Base-by-base conservation (phyloP, 1,140 invertebrate genomes). In the Copidosoma floridanum region DNA sequence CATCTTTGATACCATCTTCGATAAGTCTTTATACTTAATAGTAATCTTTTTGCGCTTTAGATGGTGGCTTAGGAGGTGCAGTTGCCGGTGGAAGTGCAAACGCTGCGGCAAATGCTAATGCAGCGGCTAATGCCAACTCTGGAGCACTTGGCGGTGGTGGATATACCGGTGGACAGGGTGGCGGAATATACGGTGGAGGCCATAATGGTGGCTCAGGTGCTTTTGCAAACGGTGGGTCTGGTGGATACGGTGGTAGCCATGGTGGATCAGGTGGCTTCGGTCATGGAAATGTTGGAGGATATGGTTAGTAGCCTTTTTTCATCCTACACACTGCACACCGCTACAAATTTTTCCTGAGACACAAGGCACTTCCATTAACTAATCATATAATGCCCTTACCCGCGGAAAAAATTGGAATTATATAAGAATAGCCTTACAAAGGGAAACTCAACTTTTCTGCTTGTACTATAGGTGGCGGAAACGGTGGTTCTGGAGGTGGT, bases 401-500 rank as follows among this genome's bases (percentile, higher is more conserved):
- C n/a, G n/a, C n/a, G n/a, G n/a, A n/a, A n/a, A n/a, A n/a, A n/a
- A n/a, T n/a, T n/a, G n/a, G n/a, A n/a, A n/a, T n/a, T n/a, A n/a
- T n/a, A n/a, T n/a, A n/a, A n/a, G n/a, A n/a, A n/a, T n/a, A n/a
- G n/a, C n/a, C n/a, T n/a, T n/a, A n/a, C n/a, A n/a, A n/a, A n/a
- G n/a, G n/a, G n/a, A n/a, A n/a, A n/a, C n/a, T n/a, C n/a, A n/a
- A n/a, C n/a, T n/a, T n/a, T n/a, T n/a, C n/a, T n/a, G n/a, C n/a
- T n/a, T n/a, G n/a, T n/a, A n/a, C n/a, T n/a, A n/a, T n/a, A 16
- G n/a, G 6, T 54, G 58, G 48, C 7, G 43, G 44, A 11, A 7
- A 6, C 23, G 37, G 60, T n/a, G 60, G 63, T 10, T 51, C 59
- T 18, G 61, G 58, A 12, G 60, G 65, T 52, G 43, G 62, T 6